A percentile compares a stretch with the other conserved stretches of the same genome.
Evolutionary conservation across 2,888 invertebrate species (phyloP).

Genomic region (Hemithea aestivaria): DNA sequence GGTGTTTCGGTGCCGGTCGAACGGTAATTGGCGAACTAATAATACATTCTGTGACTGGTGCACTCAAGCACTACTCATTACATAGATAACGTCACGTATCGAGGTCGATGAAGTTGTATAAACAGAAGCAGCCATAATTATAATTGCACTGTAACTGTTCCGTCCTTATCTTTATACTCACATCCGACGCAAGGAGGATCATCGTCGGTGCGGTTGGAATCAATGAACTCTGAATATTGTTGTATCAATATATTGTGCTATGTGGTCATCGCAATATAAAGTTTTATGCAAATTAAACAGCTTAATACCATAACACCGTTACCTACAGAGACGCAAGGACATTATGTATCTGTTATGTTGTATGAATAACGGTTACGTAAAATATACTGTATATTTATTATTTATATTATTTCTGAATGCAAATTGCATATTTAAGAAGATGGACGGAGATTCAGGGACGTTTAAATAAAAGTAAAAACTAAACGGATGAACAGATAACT

Average conservation of each 20-base stretch:
- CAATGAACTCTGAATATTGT: conserved; percentile 18
- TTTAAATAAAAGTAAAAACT: conserved; percentile 15
- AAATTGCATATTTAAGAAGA: conserved; percentile 6
- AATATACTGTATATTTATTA: conserved; percentile 2
- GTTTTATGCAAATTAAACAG: conserved; percentile 12
- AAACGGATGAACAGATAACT: too few species aligned
- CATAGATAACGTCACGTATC: conserved; percentile 33
- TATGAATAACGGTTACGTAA: conserved; percentile 9
- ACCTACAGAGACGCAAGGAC: conserved; percentile 8
- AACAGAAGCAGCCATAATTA: conserved; percentile 31
- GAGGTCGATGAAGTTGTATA: conserved; percentile 28
- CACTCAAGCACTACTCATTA: conserved; percentile 27
- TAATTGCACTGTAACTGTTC: conserved; percentile 31
- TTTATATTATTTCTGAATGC: conserved; percentile 6
- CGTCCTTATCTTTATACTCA: conserved; percentile 4
- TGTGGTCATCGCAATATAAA: conserved; percentile 9
- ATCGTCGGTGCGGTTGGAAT: conserved; percentile 16
- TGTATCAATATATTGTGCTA: conserved; percentile 9
- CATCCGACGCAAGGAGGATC: conserved; percentile 12
- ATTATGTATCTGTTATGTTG: conserved; percentile 11
- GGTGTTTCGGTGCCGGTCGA: conserved; percentile 30
- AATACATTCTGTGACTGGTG: conserved; percentile 35
- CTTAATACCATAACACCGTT: conserved; percentile 12
- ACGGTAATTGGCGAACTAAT: conserved; percentile 25
- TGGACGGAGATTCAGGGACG: conserved; percentile 18